A percentile compares a stretch with the other conserved stretches of the same genome.
Conservation (phyloP, 2,888 invertebrate species). For the Tridacna crocea region DNA sequence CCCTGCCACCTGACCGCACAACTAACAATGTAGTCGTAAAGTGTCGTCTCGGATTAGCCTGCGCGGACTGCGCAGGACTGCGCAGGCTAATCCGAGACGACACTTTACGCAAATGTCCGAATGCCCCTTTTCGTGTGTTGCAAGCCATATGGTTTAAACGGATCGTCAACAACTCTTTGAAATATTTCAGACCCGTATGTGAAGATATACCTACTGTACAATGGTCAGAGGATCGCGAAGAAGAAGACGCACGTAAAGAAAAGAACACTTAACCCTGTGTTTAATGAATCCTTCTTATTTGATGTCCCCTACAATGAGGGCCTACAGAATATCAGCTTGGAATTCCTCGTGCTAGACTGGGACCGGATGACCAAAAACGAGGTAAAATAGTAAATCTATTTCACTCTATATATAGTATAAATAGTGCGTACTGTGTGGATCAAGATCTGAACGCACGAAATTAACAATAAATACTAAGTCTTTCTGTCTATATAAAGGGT, state of each 20-base stretch:
- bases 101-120: too few species aligned
- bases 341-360: slow-evolving; percentile 97
- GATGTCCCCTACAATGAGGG: slow-evolving; percentile 94
- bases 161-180: background rate
- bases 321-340: slow-evolving; percentile 91
- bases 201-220: slow-evolving; percentile 98
- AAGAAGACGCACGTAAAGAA: slow-evolving; percentile 99
- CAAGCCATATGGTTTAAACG: background rate
- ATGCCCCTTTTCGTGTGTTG: too few species aligned
- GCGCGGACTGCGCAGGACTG: too few species aligned
- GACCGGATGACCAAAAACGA: slow-evolving; percentile 99
- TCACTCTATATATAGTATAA: too few species aligned
- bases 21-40: too few species aligned
- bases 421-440: too few species aligned
- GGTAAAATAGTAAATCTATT: slow-evolving; percentile 85
- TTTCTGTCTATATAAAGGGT: too few species aligned
- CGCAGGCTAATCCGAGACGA: too few species aligned
- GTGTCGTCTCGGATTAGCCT: too few species aligned
- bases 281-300: slow-evolving; percentile 99
- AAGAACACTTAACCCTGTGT: slow-evolving; percentile 98
- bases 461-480: too few species aligned
- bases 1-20: too few species aligned
- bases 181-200: slow-evolving; percentile 93
- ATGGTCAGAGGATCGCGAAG: slow-evolving; percentile 98
- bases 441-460: too few species aligned